Base-by-base conservation (phyloP, 1,140 invertebrate species). In the Copidosoma floridanum region DNA sequence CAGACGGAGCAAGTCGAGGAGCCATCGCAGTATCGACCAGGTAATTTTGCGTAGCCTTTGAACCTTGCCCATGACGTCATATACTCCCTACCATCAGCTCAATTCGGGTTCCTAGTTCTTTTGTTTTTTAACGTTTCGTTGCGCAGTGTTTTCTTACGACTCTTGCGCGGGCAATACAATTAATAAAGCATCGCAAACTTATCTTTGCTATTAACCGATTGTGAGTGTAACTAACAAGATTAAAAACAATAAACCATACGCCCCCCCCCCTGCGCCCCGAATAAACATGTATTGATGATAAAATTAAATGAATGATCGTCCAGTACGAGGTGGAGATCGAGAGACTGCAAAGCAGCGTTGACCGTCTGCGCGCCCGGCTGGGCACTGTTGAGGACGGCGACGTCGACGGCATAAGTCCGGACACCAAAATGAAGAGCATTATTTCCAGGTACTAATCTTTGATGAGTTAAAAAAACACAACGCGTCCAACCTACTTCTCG, bases 381-480 rank as follows among this genome's bases (percentile, higher is more conserved):
- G 72, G 75, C 53, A 66, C 73, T 29, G 71, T 69, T 63, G 79
- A 78, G 70, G 80, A 76, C 80, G 82, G 38, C 71, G 84, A 71
- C 80, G 84, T 76, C 81, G 76, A 87, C 63, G 85, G 84, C 57
- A 66, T 72, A 58, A 73, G 72, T 46, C 71, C 74, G 18, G 88
- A 89, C 72, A 87, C 85, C 64, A 90, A 89, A 75, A 90, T 90
- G 88, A 89, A 89, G 81, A 88, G 85, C 73, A 89, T 90, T 68
- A 90, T 90, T 71, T 84, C 87, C 66, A 89, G 88, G 89, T 89
- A 82, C 73, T 63, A 57, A 55, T 63, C 56, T 65, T 54, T 57
- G 18, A 58, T 43, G 24, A 58, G n/a, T n/a, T n/a, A n/a, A n/a
- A n/a, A n/a, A n/a, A n/a, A n/a, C n/a, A n/a, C n/a, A n/a, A n/a